Evolutionary conservation across 1,140 invertebrate species (phyloP).

Genomic region (Oppia nitens): DNA sequence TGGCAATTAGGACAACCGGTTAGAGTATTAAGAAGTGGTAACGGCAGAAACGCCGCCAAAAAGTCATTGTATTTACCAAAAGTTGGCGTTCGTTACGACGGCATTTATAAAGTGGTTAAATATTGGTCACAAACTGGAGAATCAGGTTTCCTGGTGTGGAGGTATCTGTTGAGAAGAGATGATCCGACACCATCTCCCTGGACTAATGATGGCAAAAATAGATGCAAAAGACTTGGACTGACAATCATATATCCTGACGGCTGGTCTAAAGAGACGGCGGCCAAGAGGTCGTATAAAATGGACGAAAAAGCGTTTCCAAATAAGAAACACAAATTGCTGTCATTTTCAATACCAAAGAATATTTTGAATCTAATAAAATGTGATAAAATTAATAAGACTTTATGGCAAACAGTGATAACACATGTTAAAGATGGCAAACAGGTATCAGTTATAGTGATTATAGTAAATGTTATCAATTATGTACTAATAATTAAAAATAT

Average conservation of each 20-base stretch:
- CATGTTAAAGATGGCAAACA: slow-evolving; percentile 17
- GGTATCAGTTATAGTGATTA: not conserved
- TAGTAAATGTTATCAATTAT: not conserved
- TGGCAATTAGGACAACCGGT: slow-evolving; percentile 60
- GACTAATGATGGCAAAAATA: slow-evolving; percentile 50
- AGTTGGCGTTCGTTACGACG: slow-evolving; percentile 44
- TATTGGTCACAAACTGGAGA: slow-evolving; percentile 60
- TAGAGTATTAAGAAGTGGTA: slow-evolving; percentile 57
- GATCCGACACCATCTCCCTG: slow-evolving; percentile 62
- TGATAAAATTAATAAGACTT: slow-evolving; percentile 23
- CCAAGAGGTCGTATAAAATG: not conserved
- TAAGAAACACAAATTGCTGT: slow-evolving; percentile 14
- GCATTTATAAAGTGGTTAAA: slow-evolving; percentile 47
- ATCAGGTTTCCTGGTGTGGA: slow-evolving; percentile 63
- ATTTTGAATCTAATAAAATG: slow-evolving; percentile 42
- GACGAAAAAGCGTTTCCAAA: not conserved
- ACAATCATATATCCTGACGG: slow-evolving; percentile 21
- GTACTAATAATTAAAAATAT: not conserved
- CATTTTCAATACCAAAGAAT: slow-evolving; percentile 53
- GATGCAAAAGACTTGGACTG: slow-evolving; percentile 29
- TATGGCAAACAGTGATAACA: slow-evolving; percentile 24
- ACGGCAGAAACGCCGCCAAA: slow-evolving; percentile 49
- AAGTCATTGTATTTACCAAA: slow-evolving; percentile 43
- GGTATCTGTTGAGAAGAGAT: slow-evolving; percentile 56
- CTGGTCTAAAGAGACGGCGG: not conserved